A percentile compares a stretch with the other conserved stretches of the same genome.
These are phyloP conservation scores for Scelioninae gen. 1 DNA, from an alignment of 2,888 invertebrate species.

Conservation along the genomic window DNA sequence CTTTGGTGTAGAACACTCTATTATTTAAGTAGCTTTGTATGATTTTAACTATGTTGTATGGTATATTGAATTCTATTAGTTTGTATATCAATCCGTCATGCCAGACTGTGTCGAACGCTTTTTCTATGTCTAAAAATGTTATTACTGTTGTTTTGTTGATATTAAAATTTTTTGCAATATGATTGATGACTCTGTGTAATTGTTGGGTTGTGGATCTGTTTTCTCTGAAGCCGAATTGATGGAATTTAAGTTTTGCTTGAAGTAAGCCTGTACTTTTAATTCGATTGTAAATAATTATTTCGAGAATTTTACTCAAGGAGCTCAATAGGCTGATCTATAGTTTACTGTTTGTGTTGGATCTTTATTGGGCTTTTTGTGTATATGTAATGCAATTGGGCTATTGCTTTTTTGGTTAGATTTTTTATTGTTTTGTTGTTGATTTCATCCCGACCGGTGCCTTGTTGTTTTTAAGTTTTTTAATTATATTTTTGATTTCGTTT, in stretches of 20 bases:
- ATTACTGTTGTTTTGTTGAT: no score
- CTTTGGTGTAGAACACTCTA: conserved; percentile 41
- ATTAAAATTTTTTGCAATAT: no score
- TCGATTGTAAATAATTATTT: conserved; percentile 20
- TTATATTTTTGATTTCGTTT: conserved; percentile 21
- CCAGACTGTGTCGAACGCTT: background rate
- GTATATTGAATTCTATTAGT: background rate
- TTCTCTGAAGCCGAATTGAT: no score
- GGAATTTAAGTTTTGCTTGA: no score
- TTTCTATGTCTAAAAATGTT: no score
- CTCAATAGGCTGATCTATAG: conserved; percentile 43
- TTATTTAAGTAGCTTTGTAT: background rate
- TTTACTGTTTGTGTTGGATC: conserved; percentile 3
- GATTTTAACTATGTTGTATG: background rate
- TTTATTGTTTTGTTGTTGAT: conserved; percentile 43
- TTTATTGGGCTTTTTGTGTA: conserved; percentile 49
- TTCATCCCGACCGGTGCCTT: conserved; percentile 21
- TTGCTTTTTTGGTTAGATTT: conserved; percentile 45
- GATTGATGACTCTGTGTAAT: no score
- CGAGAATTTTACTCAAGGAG: conserved; percentile 70
- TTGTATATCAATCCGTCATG: conserved; percentile 17
- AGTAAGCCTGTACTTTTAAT: no score
- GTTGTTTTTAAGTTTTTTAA: conserved; percentile 11
- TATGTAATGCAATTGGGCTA: conserved; percentile 25
- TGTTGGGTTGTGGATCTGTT: no score